phyloP scores from a whole-genome alignment of 2,113 vertebrate genomes.

The Rattus norvegicus region DNA sequence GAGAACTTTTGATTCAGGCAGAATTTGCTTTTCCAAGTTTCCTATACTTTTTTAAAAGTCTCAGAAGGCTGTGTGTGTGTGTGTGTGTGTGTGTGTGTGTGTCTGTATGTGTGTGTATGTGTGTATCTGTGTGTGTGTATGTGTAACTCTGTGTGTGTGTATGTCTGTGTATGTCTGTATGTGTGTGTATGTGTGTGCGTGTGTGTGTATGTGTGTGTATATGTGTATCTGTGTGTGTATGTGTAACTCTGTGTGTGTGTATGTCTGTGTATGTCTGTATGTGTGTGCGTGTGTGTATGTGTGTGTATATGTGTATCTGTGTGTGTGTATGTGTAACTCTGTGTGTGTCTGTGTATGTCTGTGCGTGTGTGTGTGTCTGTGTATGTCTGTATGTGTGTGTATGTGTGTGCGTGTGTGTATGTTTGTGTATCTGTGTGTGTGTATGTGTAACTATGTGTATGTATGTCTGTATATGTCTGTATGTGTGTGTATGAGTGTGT shows the following conservation, averaged over 20 bases:
- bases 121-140: no score
- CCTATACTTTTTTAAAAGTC: neutral
- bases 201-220: neutral
- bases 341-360: no score
- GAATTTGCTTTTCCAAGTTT: neutral
- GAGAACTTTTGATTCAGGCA: conserved; percentile 6
- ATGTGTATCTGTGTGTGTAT: neutral
- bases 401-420: neutral
- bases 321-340: neutral
- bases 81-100: neutral
- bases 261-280: neutral
- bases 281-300: neutral
- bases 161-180: no score
- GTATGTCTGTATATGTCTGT: neutral
- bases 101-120: neutral
- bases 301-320: neutral
- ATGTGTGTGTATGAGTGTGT: neutral
- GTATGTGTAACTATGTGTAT: no score
- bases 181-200: neutral
- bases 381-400: no score
- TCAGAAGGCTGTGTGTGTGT: neutral
- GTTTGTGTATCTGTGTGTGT: neutral
- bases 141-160: no score
- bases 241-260: neutral
- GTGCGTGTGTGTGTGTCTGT: neutral